These are phyloP conservation scores for Liolophura sinensis DNA, from an alignment of 1,140 invertebrate genomes.

Conservation along the genomic window DNA sequence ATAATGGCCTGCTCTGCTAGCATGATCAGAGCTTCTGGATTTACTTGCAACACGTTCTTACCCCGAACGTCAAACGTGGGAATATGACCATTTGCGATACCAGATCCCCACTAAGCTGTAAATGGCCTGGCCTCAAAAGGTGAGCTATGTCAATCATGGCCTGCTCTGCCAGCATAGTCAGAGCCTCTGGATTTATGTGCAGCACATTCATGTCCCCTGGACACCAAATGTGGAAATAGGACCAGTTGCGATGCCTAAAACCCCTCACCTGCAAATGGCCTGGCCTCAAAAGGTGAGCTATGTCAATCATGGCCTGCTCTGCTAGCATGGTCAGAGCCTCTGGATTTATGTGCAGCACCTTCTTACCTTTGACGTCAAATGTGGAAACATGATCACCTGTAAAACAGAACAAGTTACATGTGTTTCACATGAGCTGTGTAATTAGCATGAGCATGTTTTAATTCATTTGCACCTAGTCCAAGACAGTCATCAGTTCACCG, in stretches of 20 bases:
- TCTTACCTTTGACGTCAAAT: slow-evolving; percentile 52
- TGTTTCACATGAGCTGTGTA: no score
- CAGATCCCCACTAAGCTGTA: not conserved
- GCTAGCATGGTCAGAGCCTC: slow-evolving; percentile 55
- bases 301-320: slow-evolving; percentile 56
- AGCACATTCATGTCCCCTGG: slow-evolving; percentile 50
- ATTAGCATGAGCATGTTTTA: no score
- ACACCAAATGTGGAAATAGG: slow-evolving; percentile 57
- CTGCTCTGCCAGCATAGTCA: slow-evolving; percentile 53
- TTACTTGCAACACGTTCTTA: slow-evolving; percentile 48
- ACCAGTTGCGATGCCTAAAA: slow-evolving; percentile 38
- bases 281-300: slow-evolving; percentile 57
- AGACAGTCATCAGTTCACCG: no score
- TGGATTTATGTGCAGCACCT: slow-evolving; percentile 49
- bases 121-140: slow-evolving; percentile 21
- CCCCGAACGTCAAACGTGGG: slow-evolving; percentile 54
- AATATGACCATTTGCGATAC: slow-evolving; percentile 55
- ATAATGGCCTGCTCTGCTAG: slow-evolving; percentile 56
- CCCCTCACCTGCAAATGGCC: slow-evolving; percentile 52
- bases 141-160: slow-evolving; percentile 59
- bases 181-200: slow-evolving; percentile 50
- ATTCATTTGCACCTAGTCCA: no score
- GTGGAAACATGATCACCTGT: slow-evolving; percentile 58
- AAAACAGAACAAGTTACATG: not conserved
- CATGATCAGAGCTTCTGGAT: slow-evolving; percentile 54